Evolutionary conservation across 2,113 vertebrate genomes (phyloP).

Genomic region (Piprites chloris): DNA sequence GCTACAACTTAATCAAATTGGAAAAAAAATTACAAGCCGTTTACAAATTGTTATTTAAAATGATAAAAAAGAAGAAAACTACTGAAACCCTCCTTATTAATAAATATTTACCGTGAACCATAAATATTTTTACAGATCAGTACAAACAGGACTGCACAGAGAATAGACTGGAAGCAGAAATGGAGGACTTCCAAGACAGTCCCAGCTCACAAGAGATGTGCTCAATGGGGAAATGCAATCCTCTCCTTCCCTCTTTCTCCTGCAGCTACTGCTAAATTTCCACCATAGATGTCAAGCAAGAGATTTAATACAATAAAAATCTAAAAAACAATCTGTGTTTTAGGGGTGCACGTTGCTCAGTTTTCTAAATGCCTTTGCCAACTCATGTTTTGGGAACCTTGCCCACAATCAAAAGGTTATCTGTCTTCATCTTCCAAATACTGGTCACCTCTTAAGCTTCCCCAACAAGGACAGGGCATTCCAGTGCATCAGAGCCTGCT

Average conservation of each 20-base stretch:
- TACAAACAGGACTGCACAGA: neutral
- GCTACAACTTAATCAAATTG: neutral
- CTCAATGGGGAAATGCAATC: fast-evolving
- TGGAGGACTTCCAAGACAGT: neutral
- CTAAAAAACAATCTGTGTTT: neutral
- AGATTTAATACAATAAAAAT: neutral
- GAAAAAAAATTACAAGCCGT: neutral
- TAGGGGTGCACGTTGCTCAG: neutral
- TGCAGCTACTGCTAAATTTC: neutral
- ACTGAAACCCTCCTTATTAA: neutral
- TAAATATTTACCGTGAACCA: neutral
- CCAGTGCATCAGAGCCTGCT: neutral
- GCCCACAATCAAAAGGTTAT: neutral
- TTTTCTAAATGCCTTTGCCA: neutral
- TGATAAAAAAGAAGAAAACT: neutral
- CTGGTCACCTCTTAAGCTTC: neutral
- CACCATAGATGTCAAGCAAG: neutral
- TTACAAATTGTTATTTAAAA: neutral
- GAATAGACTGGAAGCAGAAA: neutral
- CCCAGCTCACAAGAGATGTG: neutral
- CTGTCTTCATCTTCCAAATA: neutral
- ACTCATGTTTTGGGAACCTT: neutral
- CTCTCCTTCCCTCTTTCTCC: neutral
- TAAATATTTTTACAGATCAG: neutral
- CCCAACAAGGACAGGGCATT: neutral